phyloP scores from a whole-genome alignment of 2,888 invertebrate genomes.

The Linnaemya vulpina region DNA sequence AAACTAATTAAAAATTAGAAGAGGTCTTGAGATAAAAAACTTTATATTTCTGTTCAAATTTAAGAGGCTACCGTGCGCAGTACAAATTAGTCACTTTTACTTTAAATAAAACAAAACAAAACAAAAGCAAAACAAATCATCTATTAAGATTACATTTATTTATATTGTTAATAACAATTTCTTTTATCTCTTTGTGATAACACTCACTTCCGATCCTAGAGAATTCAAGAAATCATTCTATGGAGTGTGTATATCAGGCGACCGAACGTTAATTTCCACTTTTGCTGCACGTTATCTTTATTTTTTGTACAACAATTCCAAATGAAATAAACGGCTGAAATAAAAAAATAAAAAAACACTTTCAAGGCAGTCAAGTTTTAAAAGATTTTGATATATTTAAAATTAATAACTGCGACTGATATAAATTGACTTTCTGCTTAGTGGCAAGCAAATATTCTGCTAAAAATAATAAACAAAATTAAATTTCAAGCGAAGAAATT shows the following conservation, averaged over 20 bases:
- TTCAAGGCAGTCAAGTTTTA: not conserved
- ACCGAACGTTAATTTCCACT: conserved; percentile 23
- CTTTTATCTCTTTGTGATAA: conserved; percentile 45
- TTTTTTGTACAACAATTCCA: not conserved
- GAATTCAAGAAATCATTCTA: conserved; percentile 27
- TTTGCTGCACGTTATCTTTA: conserved; percentile 19
- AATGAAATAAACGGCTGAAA: conserved; percentile 5
- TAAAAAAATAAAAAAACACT: not conserved
- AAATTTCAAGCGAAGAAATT: no score
- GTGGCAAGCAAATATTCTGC: no score
- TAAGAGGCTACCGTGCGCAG: not conserved
- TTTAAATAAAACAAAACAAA: not conserved
- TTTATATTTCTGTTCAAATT: not conserved
- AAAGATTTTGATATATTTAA: not conserved
- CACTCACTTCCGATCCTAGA: conserved; percentile 60
- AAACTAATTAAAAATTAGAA: not conserved
- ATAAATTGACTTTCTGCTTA: no score
- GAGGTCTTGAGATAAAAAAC: not conserved
- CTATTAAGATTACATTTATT: conserved; percentile 32
- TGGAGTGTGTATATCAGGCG: conserved; percentile 35
- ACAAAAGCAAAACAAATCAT: not conserved
- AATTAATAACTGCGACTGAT: no score
- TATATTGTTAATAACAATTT: conserved; percentile 22
- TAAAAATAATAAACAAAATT: no score
- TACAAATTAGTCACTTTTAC: conserved; percentile 29